phyloP scores from a whole-genome alignment of 2,888 invertebrate species.

The Tortricodes alternella region DNA sequence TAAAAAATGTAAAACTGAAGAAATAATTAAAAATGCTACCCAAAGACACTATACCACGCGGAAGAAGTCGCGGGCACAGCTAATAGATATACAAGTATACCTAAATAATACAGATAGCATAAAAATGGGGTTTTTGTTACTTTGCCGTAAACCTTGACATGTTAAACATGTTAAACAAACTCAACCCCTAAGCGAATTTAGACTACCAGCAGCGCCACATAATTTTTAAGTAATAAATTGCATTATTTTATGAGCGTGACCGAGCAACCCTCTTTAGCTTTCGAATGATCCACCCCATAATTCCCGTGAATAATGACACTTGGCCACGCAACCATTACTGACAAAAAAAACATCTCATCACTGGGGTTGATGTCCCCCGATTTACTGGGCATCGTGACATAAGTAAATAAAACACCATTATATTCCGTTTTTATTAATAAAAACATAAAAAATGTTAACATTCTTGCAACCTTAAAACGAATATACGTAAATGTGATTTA shows the following conservation, averaged over 20 bases:
- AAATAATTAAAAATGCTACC: too few relatives aligned
- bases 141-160: too few relatives aligned
- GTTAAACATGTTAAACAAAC: too few relatives aligned
- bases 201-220: neutral
- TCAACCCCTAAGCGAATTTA: too few relatives aligned
- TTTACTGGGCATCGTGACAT: slow-evolving; percentile 37
- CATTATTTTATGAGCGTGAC: slow-evolving; percentile 27
- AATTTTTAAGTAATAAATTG: slow-evolving; percentile 33
- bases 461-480: slow-evolving; percentile 15
- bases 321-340: slow-evolving; percentile 54
- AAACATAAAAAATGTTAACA: slow-evolving; percentile 52
- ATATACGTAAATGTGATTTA: slow-evolving; percentile 7
- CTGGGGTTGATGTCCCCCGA: slow-evolving; percentile 44
- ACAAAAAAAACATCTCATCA: slow-evolving; percentile 45
- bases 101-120: too few relatives aligned
- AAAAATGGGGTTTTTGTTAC: too few relatives aligned
- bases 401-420: slow-evolving; percentile 66
- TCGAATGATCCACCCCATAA: slow-evolving; percentile 47
- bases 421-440: slow-evolving; percentile 60
- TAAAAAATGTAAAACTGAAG: too few relatives aligned
- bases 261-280: slow-evolving; percentile 37
- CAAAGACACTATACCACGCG: too few relatives aligned
- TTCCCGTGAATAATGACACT: slow-evolving; percentile 56
- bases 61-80: too few relatives aligned
- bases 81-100: too few relatives aligned